phyloP scores from a whole-genome alignment of 2,888 invertebrate genomes.

The Sthenelais limicola region DNA sequence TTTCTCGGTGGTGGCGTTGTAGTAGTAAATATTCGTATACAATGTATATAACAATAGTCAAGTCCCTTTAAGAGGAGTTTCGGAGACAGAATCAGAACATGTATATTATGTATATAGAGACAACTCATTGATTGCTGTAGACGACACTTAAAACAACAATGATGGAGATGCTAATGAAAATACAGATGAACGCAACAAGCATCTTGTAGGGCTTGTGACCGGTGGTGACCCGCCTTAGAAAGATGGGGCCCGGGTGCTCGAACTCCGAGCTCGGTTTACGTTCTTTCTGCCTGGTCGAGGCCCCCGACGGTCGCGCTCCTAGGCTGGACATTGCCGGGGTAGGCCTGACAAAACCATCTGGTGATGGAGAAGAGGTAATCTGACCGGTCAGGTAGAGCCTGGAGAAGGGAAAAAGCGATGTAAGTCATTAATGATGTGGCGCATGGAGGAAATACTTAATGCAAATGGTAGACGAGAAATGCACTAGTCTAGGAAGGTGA shows the following conservation, averaged over 20 bases:
- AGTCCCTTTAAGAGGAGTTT: too few species aligned
- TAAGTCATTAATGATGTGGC: too few species aligned
- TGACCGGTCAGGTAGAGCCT: conserved; percentile 48
- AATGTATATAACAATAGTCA: too few species aligned
- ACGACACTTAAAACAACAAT: conserved; percentile 55
- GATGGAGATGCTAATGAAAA: conserved; percentile 52
- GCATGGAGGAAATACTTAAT: too few species aligned
- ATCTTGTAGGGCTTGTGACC: conserved; percentile 52
- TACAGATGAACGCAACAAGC: conserved; percentile 51
- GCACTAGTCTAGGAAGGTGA: too few species aligned
- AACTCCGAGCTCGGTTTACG: conserved; percentile 38
- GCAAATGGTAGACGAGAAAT: too few species aligned
- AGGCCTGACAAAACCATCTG: conserved; percentile 21
- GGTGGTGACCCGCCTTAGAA: conserved; percentile 53
- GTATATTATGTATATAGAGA: not conserved
- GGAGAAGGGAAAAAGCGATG: not conserved
- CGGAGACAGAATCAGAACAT: too few species aligned
- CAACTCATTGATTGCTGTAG: conserved; percentile 53
- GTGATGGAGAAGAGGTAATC: conserved; percentile 31
- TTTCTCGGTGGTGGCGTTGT: too few species aligned
- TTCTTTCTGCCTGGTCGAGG: conserved; percentile 44
- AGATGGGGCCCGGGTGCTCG: conserved; percentile 52
- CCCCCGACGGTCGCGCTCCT: conserved; percentile 37
- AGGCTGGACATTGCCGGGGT: conserved; percentile 35
- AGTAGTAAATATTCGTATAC: too few species aligned